phyloP scores from a whole-genome alignment of 1,140 invertebrate species.

The Conus ventricosus region DNA sequence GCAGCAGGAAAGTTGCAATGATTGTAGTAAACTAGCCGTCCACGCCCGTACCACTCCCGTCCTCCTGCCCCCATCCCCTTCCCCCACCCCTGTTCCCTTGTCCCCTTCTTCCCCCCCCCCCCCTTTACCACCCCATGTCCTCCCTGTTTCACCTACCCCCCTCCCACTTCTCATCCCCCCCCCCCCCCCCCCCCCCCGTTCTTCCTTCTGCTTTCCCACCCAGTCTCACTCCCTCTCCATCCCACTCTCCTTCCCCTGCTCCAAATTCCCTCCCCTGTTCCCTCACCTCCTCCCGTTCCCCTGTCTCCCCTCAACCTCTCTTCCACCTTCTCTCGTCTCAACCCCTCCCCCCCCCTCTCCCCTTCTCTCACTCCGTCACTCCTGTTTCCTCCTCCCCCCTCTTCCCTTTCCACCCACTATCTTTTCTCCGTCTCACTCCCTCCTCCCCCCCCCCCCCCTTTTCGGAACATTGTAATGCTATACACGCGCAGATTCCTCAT shows the following conservation, averaged over 20 bases:
- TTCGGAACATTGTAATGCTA: not conserved
- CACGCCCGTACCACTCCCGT: too few relatives aligned
- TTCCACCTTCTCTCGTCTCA: not conserved
- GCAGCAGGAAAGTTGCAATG: too few relatives aligned
- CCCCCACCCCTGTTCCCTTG: not conserved
- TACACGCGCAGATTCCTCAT: too few relatives aligned
- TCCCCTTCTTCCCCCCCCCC: not conserved
- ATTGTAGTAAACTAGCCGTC: too few relatives aligned
- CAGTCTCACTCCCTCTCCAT: constrained; percentile 5
- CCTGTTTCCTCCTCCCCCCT: not conserved
- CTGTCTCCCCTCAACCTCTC: not conserved
- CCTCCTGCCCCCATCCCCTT: too few relatives aligned
- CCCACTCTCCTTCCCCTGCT: not conserved
- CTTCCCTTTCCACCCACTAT: not conserved
- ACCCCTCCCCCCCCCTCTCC: not conserved
- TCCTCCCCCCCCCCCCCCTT: not conserved
- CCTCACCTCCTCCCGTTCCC: not conserved
- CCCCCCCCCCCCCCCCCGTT: not conserved
- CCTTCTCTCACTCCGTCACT: constrained; percentile 17
- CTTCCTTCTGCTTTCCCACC: not conserved
- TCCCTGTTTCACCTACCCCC: not conserved
- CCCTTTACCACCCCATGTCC: not conserved
- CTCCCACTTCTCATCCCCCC: not conserved
- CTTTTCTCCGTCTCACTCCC: not conserved
- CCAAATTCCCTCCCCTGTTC: not conserved